Conservation (phyloP, 30 jellyfish, hydroid and myxozoan species). For the Aurelia aurita region DNA sequence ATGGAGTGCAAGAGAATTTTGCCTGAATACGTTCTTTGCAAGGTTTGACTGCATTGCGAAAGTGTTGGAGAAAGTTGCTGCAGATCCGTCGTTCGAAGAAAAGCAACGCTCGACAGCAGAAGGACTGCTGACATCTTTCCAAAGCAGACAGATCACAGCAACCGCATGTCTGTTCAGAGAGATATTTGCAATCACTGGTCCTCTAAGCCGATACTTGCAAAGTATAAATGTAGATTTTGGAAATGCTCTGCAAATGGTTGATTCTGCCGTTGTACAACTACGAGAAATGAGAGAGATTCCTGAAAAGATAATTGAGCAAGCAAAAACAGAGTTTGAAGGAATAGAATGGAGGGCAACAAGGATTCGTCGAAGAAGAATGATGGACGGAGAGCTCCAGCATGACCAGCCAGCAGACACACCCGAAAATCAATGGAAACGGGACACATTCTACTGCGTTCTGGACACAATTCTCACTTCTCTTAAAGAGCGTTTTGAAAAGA, state of each 20-base stretch:
- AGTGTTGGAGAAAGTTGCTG: constrained; percentile 40
- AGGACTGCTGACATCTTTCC: constrained; percentile 59
- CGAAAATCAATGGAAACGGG: constrained; percentile 53
- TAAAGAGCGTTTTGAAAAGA: constrained; percentile 42
- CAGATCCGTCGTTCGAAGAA: constrained; percentile 38
- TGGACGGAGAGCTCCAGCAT: constrained; percentile 59
- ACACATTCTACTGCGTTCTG: constrained; percentile 47
- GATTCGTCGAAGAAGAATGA: constrained; percentile 45
- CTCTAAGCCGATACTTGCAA: constrained; percentile 56
- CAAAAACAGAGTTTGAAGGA: constrained; percentile 51
- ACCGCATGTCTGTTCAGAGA: constrained; percentile 65
- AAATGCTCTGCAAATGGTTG: constrained; percentile 55
- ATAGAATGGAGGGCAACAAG: constrained; percentile 58
- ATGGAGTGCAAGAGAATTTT: constrained; percentile 48
- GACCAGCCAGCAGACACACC: constrained; percentile 60
- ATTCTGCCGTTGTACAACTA: constrained; percentile 36
- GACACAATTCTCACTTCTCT: constrained; percentile 15
- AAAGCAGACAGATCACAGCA: constrained; percentile 59
- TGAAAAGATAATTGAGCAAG: constrained; percentile 6
- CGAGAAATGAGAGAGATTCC: constrained; percentile 39
- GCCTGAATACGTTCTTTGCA: constrained; percentile 33
- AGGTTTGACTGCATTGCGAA: constrained; percentile 37
- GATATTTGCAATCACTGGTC: constrained; percentile 55
- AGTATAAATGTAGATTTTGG: constrained; percentile 50
- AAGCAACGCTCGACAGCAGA: constrained; percentile 65